Conservation (phyloP, 53 echinoderm and acorn worm genomes). For the Zoroaster sp. region DNA sequence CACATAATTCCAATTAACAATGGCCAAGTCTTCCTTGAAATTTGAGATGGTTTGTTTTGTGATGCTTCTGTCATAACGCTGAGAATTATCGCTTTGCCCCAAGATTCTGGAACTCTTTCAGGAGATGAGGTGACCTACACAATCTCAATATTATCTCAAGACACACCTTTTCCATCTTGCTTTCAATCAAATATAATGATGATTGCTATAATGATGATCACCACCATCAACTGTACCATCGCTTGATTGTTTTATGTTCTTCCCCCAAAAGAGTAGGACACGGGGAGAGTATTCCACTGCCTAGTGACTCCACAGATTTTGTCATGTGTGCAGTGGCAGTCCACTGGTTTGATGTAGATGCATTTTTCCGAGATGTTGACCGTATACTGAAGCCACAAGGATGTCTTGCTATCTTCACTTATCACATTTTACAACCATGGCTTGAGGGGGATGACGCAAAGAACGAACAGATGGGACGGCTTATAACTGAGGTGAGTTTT, state of each 20-base stretch:
- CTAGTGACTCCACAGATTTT: conserved; percentile 47
- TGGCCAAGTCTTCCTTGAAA: no score
- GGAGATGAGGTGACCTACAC: neutral
- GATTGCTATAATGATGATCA: no score
- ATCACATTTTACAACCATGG: neutral
- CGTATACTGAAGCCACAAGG: conserved; percentile 57
- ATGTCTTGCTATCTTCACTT: conserved; percentile 41
- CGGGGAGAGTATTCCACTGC: conserved; percentile 16
- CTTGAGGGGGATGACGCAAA: neutral
- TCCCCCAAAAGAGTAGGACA: neutral
- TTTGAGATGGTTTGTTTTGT: no score
- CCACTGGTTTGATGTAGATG: conserved; percentile 62
- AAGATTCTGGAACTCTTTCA: neutral
- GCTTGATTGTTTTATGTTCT: no score
- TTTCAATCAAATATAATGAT: neutral
- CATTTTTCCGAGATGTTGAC: conserved; percentile 47
- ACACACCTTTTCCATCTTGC: neutral
- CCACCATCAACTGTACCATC: no score
- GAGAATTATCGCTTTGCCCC: no score
- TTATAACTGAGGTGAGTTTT: neutral
- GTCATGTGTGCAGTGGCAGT: conserved; percentile 56
- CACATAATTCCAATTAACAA: no score
- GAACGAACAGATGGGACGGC: neutral
- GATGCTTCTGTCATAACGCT: no score
- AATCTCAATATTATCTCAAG: neutral